phyloP scores from a whole-genome alignment of 92 coral and sea anemone species.

The Actinernus sp. region DNA sequence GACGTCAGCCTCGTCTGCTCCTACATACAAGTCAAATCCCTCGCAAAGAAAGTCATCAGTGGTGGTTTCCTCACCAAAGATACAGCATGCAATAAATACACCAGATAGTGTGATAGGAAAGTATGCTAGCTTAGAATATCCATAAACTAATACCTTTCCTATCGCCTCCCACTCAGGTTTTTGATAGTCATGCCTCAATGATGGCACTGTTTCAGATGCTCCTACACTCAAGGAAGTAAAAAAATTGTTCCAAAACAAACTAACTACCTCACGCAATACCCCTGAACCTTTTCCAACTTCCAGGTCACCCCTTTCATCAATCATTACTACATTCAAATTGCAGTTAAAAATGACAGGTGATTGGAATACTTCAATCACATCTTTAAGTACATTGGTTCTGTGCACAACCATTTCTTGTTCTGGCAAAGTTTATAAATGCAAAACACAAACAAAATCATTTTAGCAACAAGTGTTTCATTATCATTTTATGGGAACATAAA shows the following conservation, averaged over 20 bases:
- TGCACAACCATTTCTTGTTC: too few species aligned
- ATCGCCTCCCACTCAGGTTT: constrained; percentile 22
- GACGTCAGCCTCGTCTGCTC: constrained; percentile 39
- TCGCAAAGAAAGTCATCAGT: constrained; percentile 24
- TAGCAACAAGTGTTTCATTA: too few species aligned
- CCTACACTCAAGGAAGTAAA: constrained; percentile 21
- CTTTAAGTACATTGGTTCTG: not conserved
- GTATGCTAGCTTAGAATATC: not conserved
- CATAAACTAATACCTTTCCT: constrained; percentile 25
- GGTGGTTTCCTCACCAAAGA: constrained; percentile 26
- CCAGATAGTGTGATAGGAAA: constrained; percentile 37
- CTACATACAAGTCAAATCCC: constrained; percentile 25
- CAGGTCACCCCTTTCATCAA: not conserved
- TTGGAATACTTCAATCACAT: not conserved
- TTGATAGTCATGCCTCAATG: constrained; percentile 40
- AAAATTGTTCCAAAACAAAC: not conserved
- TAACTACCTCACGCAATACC: not conserved
- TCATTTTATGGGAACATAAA: too few species aligned
- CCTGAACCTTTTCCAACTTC: not conserved
- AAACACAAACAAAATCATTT: too few species aligned
- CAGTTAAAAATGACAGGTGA: not conserved
- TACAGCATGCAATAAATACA: constrained; percentile 28
- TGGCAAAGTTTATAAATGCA: too few species aligned
- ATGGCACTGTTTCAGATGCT: constrained; percentile 26
- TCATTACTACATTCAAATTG: not conserved